Percentiles rank a stretch among this genome's conserved stretches.
Evolutionary conservation across 2,797 vertebrate species (phyloP).

Genomic region (Syndactyla subalaris): DNA sequence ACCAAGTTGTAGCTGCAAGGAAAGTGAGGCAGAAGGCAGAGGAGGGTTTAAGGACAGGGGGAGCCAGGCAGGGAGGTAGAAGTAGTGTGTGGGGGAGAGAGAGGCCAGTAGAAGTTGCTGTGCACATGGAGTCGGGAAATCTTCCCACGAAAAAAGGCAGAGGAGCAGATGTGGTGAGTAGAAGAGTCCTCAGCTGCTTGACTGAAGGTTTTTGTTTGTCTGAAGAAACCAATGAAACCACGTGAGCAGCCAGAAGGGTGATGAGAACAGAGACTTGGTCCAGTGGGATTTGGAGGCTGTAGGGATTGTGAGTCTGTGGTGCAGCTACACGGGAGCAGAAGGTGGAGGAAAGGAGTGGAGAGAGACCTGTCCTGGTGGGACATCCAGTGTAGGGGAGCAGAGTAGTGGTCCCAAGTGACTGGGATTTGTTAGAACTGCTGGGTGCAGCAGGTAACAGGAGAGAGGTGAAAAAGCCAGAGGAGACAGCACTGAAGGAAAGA

Average conservation of each 20-base stretch:
- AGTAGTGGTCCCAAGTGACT: fast-evolving
- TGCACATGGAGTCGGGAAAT: not conserved
- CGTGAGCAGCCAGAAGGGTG: not conserved
- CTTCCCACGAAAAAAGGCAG: not conserved
- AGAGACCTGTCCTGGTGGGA: not conserved
- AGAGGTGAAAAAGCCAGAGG: not conserved
- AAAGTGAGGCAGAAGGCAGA: not conserved
- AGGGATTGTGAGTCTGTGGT: not conserved
- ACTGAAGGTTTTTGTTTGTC: not conserved
- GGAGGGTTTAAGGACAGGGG: not conserved
- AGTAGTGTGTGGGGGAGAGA: not conserved
- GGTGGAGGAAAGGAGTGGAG: not conserved
- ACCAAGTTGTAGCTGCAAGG: not conserved
- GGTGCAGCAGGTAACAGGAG: not conserved
- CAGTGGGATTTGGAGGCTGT: not conserved
- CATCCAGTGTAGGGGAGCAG: not conserved
- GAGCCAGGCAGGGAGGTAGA: not conserved
- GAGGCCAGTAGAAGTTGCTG: not conserved
- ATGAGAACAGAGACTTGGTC: not conserved
- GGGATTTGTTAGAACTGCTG: not conserved
- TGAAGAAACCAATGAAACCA: not conserved
- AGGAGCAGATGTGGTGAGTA: not conserved
- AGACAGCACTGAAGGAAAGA: not conserved
- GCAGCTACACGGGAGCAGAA: not conserved
- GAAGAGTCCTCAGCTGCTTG: not conserved